phyloP scores from a whole-genome alignment of 2,888 invertebrate species.

The Zygaena filipendulae region DNA sequence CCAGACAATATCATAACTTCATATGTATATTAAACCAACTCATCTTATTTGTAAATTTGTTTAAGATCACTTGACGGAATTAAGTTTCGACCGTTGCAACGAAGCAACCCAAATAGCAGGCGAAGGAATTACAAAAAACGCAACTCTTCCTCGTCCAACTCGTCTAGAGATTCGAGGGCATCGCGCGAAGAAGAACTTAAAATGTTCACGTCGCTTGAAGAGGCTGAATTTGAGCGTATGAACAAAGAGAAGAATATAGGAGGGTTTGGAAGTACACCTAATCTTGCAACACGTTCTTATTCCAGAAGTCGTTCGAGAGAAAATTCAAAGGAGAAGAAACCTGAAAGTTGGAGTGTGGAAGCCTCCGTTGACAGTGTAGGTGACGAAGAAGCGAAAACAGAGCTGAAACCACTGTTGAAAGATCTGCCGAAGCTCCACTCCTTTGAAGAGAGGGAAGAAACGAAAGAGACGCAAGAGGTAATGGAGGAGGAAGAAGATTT shows the following conservation, averaged over 20 bases:
- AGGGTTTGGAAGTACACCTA: constrained; percentile 54
- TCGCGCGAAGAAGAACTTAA: constrained; percentile 73
- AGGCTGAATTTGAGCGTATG: constrained; percentile 65
- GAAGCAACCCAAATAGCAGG: constrained; percentile 71
- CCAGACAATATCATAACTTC: constrained; percentile 29
- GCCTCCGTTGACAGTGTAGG: constrained; percentile 30
- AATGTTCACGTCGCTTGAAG: constrained; percentile 73
- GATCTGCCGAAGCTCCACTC: constrained; percentile 45
- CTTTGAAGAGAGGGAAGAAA: constrained; percentile 50
- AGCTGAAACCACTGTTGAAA: constrained; percentile 27
- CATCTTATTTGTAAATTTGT: constrained; percentile 54
- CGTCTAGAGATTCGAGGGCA: constrained; percentile 69
- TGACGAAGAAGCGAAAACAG: constrained; percentile 25
- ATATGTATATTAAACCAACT: constrained; percentile 50
- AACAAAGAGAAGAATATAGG: constrained; percentile 27
- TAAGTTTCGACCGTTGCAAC: constrained; percentile 69
- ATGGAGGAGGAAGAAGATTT: constrained; percentile 49
- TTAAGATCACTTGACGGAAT: constrained; percentile 75
- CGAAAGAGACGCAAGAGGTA: constrained; percentile 42
- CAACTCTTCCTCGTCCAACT: constrained; percentile 69
- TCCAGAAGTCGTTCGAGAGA: constrained; percentile 66
- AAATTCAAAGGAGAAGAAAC: constrained; percentile 36
- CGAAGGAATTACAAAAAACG: constrained; percentile 71
- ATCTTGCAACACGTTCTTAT: constrained; percentile 61
- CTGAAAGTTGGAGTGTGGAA: constrained; percentile 38